Evolutionary conservation across 1,140 invertebrate species (phyloP).

Genomic region (Eciton burchellii): DNA sequence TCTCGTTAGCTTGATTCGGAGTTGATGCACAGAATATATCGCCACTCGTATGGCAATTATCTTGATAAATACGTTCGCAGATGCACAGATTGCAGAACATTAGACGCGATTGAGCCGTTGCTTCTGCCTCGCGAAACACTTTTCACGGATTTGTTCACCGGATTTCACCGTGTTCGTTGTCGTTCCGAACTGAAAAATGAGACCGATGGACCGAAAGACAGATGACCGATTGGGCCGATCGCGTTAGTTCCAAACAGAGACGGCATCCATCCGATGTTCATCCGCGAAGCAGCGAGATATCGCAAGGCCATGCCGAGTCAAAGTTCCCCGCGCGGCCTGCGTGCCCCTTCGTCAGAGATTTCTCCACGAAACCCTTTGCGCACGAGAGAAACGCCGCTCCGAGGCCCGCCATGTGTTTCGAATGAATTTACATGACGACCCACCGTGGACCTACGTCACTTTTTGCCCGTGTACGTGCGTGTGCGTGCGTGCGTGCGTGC

Average conservation of each 20-base stretch:
- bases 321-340: slow-evolving; percentile 59
- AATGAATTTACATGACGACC: slow-evolving; percentile 78
- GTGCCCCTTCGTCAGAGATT: slow-evolving; percentile 66
- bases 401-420: slow-evolving; percentile 76
- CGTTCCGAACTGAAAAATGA: no score
- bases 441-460: slow-evolving; percentile 72
- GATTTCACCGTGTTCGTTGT: no score
- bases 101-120: no score
- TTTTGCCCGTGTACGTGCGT: slow-evolving; percentile 72
- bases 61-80: slow-evolving; percentile 17
- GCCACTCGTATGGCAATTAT: not conserved
- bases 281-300: slow-evolving; percentile 1
- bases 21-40: slow-evolving; percentile 14
- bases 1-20: not conserved
- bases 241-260: not conserved
- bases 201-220: no score
- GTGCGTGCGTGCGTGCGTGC: slow-evolving; percentile 16
- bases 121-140: no score
- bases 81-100: no score
- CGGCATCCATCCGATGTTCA: not conserved
- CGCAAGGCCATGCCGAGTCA: slow-evolving; percentile 34
- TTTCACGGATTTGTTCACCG: no score
- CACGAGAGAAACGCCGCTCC: slow-evolving; percentile 60
- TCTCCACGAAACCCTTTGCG: slow-evolving; percentile 69
- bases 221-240: no score